Base-by-base conservation (phyloP, 2,888 invertebrate species). In the Empis livida region DNA sequence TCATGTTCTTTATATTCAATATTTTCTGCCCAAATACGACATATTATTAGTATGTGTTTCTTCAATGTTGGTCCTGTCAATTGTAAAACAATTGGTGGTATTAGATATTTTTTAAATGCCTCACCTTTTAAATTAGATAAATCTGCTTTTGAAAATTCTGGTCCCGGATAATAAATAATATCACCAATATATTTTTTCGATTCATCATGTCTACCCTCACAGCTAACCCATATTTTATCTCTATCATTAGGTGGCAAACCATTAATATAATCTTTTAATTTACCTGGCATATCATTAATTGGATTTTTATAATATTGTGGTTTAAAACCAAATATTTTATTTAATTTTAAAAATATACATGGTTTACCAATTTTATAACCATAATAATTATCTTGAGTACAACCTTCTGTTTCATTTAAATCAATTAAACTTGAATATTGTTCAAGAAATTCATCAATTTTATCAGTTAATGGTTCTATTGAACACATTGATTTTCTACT, bases 21-120 rank as follows among this genome's bases (percentile, higher is more conserved):
- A 65, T 92, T 92, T 65, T 82, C 82, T 20, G 91, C 90, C 91
- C 91, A 92, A 37, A 89, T 87, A 45, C 86, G 80, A 61, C 92
- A 93, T 64, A 91, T 89, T 23, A 92, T 77, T 62, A 84, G 87
- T 54, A 86, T 73, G 52, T 81, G 65, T 35, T 73, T 68, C 54
- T 76, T 74, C 40, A 71, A 58, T 55, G 64, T 66, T 9, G 78
- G 73, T 47, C 72, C 67, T 47, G 64, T 58, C 44, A 83, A 71
- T 60, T 76, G 73, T 14, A 83, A 76, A 15, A 81, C 80, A 44
- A 83, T 71, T 41, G 82, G 59, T 1, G 83, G 83, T 59, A 79
- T 79, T 42, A 79, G 65, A 57, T 83, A 83, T 43, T 73, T 74
- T 2, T 9, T 4, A 2, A 27, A 9, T 8, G 5, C 23, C 2